Conservation (phyloP, 2,888 invertebrate species). For the Phrixothrix hirtus region DNA sequence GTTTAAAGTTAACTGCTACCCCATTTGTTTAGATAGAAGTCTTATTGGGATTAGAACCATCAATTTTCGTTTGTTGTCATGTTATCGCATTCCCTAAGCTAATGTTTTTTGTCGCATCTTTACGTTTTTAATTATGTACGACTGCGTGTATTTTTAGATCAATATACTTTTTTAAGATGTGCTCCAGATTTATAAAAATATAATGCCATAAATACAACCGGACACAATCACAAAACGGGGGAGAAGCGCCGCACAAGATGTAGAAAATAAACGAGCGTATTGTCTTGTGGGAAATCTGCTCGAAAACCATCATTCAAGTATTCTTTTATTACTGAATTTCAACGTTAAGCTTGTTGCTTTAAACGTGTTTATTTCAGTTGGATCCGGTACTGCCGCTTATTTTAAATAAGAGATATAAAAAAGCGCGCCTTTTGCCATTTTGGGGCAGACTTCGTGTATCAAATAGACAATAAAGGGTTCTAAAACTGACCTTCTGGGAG, state of each 20-base stretch:
- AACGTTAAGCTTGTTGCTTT: slow-evolving; percentile 12
- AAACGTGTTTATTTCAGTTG: background rate
- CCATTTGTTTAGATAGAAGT: too few species aligned
- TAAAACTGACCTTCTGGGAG: slow-evolving; percentile 13
- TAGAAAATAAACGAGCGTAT: slow-evolving; percentile 8
- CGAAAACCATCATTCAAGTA: slow-evolving; percentile 25
- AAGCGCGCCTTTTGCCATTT: slow-evolving; percentile 11
- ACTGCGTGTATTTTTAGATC: too few species aligned
- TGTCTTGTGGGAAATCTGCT: slow-evolving; percentile 41
- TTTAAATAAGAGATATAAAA: slow-evolving; percentile 19
- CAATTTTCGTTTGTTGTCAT: too few species aligned
- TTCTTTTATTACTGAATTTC: slow-evolving; percentile 6
- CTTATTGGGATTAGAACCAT: too few species aligned
- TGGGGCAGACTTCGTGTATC: background rate
- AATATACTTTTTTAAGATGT: too few species aligned
- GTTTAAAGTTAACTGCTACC: too few species aligned
- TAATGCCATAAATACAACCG: slow-evolving; percentile 40
- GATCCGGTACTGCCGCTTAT: slow-evolving; percentile 8
- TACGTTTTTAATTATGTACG: too few species aligned
- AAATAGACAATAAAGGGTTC: slow-evolving; percentile 14
- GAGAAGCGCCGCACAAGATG: slow-evolving; percentile 27
- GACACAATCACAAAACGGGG: slow-evolving; percentile 42
- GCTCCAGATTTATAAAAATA: too few species aligned
- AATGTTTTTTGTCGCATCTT: too few species aligned
- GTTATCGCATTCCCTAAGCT: too few species aligned